Base-by-base conservation (phyloP, 2,888 invertebrate species). In the Tipula vernalis region DNA sequence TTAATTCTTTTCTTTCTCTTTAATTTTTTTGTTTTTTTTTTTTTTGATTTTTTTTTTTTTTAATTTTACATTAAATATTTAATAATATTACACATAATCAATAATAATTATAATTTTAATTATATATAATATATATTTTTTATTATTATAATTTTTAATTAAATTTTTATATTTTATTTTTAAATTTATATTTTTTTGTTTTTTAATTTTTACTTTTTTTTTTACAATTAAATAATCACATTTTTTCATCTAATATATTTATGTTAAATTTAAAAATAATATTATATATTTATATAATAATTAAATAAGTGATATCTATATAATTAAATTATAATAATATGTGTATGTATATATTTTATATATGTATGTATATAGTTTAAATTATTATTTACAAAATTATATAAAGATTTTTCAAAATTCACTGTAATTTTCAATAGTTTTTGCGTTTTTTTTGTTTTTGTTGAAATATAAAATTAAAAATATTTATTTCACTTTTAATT, bases 201-300 rank as follows among this genome's bases (percentile, higher is more conserved):
- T 84, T 84, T 84, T n/a, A 84, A 36, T 13, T 84, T 28, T 28
- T 28, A n/a, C 2, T 28, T 84, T 83, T 83, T 83, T 83, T 84
- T 84, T 15, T 84, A 84, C 84, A 84, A n/a, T 84, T 84, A 84
- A 84, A 84, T 84, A 84, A 84, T 84, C 84, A 84, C 84, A 84
- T 84, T 41, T 84, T 84, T 41, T 84, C 36, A 71, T 71, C 71
- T 71, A 71, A 71, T 71, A 71, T 71, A 71, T 71, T 71, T 71
- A 71, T 8, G 71, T 71, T 71, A 28, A 71, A 28, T 84, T 84
- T 84, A 84, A 84, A 84, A 83, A 36, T 83, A 83, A 36, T 39
- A 39, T 39, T 39, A 39, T 39, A 39, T 39, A 39, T 84, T 39
- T 84, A 84, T 41, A 84, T 84, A 39, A 41, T 84, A 84, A 12